Percentiles rank a stretch among this genome's conserved stretches.
Evolutionary conservation across 2,888 invertebrate species (phyloP).

Genomic region (Tiliacea aurago): DNA sequence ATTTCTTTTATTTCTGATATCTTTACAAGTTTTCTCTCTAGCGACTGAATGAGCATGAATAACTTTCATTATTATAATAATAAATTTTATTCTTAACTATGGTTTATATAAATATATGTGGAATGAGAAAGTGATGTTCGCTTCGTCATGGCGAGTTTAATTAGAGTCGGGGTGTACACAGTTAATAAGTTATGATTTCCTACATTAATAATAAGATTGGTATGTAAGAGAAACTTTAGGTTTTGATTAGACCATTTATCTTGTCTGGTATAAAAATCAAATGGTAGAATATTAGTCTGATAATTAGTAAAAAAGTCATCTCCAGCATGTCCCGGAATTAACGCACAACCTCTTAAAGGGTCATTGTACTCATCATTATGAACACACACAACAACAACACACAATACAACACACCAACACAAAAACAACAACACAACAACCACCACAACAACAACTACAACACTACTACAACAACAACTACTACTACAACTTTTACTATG

Average conservation of each 20-base stretch:
- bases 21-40: slow-evolving; percentile 44
- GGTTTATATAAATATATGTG: background rate
- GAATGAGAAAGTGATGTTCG: slow-evolving; percentile 32
- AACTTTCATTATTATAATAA: slow-evolving; percentile 40
- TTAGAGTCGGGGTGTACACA: slow-evolving; percentile 13
- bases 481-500: no score
- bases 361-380: no score
- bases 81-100: slow-evolving; percentile 9
- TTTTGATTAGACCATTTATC: slow-evolving; percentile 4
- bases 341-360: no score
- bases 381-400: no score
- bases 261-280: slow-evolving; percentile 15
- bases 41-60: slow-evolving; percentile 11
- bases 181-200: slow-evolving; percentile 21
- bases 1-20: slow-evolving; percentile 33
- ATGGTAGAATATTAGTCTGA: background rate
- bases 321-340: no score
- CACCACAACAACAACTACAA: no score
- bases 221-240: slow-evolving; percentile 13
- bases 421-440: no score
- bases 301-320: background rate
- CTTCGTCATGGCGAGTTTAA: slow-evolving; percentile 23
- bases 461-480: no score
- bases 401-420: no score
- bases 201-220: background rate